phyloP scores from a whole-genome alignment of 2,113 vertebrate species.

The Mobula hypostoma region DNA sequence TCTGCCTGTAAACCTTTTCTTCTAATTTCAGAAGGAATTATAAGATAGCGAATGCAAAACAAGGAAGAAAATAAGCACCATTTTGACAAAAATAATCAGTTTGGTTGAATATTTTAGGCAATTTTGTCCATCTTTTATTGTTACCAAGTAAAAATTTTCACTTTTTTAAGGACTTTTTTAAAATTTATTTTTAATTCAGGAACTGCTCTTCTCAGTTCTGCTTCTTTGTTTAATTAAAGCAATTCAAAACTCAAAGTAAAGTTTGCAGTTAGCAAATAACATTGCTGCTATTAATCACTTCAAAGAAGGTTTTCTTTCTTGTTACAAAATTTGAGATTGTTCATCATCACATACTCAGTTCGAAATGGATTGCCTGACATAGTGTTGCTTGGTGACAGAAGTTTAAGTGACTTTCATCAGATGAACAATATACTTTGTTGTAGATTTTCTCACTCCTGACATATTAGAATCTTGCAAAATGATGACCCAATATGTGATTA shows the following conservation, averaged over 20 bases:
- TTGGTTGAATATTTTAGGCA: too few relatives aligned
- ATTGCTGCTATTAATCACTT: too few relatives aligned
- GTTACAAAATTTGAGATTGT: too few relatives aligned
- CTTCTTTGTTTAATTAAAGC: background rate
- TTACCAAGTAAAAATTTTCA: too few relatives aligned
- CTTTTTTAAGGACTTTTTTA: background rate
- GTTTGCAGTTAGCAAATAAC: background rate
- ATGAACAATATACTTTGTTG: background rate
- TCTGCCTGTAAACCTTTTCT: too few relatives aligned
- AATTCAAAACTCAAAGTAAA: background rate
- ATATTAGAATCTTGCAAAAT: background rate
- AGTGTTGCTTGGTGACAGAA: background rate
- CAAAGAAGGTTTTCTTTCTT: background rate
- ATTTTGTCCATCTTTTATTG: too few relatives aligned
- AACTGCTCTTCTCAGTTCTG: background rate
- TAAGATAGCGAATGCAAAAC: too few relatives aligned
- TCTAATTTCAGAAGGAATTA: too few relatives aligned
- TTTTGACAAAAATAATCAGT: too few relatives aligned
- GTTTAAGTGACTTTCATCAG: background rate
- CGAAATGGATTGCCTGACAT: background rate
- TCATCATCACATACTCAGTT: background rate
- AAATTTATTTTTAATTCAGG: background rate
- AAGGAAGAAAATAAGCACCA: too few relatives aligned
- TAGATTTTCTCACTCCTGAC: background rate
- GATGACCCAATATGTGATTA: constrained; percentile 1